Base-by-base conservation (phyloP, 2,113 vertebrate species). In the Corythaeola cristata region DNA sequence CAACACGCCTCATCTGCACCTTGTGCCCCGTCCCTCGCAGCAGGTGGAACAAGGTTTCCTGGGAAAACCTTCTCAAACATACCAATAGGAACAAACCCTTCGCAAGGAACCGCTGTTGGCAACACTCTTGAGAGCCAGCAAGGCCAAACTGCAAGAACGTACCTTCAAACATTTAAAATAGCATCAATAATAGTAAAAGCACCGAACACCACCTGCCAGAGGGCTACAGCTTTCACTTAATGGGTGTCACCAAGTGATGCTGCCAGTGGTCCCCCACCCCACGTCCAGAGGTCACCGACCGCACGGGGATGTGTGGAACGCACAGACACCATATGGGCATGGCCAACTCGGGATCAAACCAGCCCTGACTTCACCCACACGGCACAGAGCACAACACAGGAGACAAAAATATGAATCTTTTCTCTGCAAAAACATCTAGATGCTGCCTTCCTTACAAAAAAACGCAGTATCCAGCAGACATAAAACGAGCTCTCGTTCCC, bases 261-360 rank as follows among this genome's bases (percentile, higher is more conserved):
- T 47, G 55, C 15, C 2, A 1, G 14, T 0, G 3, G 7, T 32
- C 10, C 71, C 79, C 17, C 26, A 1, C 2, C 28, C 49, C 49
- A 22, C 4, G 0, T 0, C 11, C 66, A 11, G 39, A 2, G 3
- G 49, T 20, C 81, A 16, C 21, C 0, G 4, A 45, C 59, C 12
- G 2, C 28, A 1, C 2, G 0, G 35, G 74, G 35, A 8, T 0
- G 3, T 0, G 27, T 5, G 2, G n/a, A 18, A 15, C 19, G 1
- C 67, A 5, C 12, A 3, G 59, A 8, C 5, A 28, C 24, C 30
- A 10, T 9, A 39, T 0, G 11, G 63, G 30, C 58, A 59, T 21
- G 3, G 8, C 55, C 16, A 33, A n/a, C 16, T 27, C 4, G 2
- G 45, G 22, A 35, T 39, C 60, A 41, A 79, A 16, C 19, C 69